A percentile compares a stretch with the other conserved stretches of the same genome.
Conservation (phyloP, 2,797 vertebrate species). For the Microcaecilia unicolor region DNA sequence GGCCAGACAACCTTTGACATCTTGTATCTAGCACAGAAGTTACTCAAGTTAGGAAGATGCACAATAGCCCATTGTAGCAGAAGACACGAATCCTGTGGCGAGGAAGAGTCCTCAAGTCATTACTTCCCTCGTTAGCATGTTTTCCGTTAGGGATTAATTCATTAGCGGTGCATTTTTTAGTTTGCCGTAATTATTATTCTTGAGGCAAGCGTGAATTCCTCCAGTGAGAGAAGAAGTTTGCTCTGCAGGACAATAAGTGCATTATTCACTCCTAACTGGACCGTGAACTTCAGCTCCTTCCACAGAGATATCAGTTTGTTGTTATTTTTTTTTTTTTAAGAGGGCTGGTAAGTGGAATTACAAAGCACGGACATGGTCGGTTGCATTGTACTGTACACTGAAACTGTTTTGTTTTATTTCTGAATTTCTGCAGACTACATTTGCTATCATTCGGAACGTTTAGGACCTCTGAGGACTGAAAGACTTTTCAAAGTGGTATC, state of each 20-base stretch:
- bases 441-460: slow-evolving; percentile 53
- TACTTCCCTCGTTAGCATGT: slow-evolving; percentile 67
- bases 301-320: slow-evolving; percentile 64
- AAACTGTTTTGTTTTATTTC: slow-evolving; percentile 27
- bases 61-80: slow-evolving; percentile 83
- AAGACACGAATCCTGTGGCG: slow-evolving; percentile 60
- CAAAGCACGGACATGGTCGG: slow-evolving; percentile 53
- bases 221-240: slow-evolving; percentile 66
- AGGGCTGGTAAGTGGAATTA: slow-evolving; percentile 57
- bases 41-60: slow-evolving; percentile 54
- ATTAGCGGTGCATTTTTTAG: slow-evolving; percentile 61
- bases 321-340: too few species aligned
- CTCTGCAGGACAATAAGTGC: slow-evolving; percentile 73
- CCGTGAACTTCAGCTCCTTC: slow-evolving; percentile 75
- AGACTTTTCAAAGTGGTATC: slow-evolving; percentile 53
- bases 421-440: slow-evolving; percentile 34
- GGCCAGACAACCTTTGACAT: slow-evolving; percentile 91
- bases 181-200: slow-evolving; percentile 69
- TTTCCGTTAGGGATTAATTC: slow-evolving; percentile 76
- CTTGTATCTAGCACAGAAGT: slow-evolving; percentile 56
- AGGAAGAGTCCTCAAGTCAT: slow-evolving; percentile 64
- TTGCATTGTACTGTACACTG: slow-evolving; percentile 50
- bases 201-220: slow-evolving; percentile 63
- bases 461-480: slow-evolving; percentile 55
- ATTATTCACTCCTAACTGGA: slow-evolving; percentile 80